Conservation (phyloP, 64 coral and sea anemone genomes). For the Stylophora pistillata region DNA sequence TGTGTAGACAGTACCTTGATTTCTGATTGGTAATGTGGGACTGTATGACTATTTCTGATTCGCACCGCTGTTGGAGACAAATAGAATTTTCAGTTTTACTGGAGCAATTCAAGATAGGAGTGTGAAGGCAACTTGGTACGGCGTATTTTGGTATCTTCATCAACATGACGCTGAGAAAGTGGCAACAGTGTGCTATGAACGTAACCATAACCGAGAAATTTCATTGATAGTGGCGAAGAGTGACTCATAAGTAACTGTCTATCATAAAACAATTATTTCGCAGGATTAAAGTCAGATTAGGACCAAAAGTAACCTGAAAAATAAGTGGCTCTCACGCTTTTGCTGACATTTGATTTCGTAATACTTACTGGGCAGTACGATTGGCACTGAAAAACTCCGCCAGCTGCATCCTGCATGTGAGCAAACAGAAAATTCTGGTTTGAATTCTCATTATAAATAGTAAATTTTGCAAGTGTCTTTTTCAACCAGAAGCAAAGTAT, state of each 20-base stretch:
- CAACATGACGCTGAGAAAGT: too few species aligned
- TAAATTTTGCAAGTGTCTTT: neutral
- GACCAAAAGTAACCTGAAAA: too few species aligned
- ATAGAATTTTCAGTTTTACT: neutral
- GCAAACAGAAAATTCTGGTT: neutral
- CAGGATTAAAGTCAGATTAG: too few species aligned
- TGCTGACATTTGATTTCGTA: neutral
- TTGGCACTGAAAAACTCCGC: neutral
- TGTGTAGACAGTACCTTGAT: neutral
- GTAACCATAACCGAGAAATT: too few species aligned
- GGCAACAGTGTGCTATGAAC: too few species aligned
- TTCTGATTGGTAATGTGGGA: neutral
- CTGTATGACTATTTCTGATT: neutral
- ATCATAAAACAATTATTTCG: too few species aligned
- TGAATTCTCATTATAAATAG: neutral
- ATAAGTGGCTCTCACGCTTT: too few species aligned
- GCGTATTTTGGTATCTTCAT: too few species aligned
- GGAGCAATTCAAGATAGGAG: neutral
- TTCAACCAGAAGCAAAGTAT: neutral
- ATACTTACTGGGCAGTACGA: neutral
- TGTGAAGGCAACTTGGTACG: neutral
- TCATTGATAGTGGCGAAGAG: too few species aligned
- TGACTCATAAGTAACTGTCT: too few species aligned
- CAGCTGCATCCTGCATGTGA: slow-evolving; percentile 1
- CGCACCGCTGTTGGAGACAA: neutral